Percentiles rank a stretch among this genome's conserved stretches.
Conservation (phyloP, 2,797 vertebrate species). For the Eulemur coronatus region DNA sequence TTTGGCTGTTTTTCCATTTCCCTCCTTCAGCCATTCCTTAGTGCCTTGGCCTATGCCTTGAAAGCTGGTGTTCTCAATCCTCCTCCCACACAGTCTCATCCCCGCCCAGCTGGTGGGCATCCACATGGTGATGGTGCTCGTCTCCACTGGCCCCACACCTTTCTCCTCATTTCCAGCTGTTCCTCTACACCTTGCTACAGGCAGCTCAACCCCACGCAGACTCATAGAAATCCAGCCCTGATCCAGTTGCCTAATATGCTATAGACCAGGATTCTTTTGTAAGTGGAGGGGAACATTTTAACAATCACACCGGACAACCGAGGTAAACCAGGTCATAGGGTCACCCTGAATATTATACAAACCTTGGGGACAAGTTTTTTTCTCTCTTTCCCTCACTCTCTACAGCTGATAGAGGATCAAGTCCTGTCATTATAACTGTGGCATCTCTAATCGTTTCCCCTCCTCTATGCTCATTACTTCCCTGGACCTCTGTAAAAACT, state of each 20-base stretch:
- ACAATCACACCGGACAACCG: background rate
- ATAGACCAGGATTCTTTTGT: background rate
- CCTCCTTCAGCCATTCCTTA: background rate
- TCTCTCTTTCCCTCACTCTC: background rate
- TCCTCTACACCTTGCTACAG: background rate
- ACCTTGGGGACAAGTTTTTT: background rate
- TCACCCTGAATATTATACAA: background rate
- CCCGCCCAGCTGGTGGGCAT: background rate
- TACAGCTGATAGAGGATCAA: background rate
- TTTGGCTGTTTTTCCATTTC: background rate
- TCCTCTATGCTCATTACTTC: background rate
- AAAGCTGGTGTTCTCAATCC: background rate
- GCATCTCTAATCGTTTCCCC: background rate
- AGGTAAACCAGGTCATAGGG: background rate
- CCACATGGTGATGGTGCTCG: background rate
- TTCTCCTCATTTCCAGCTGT: background rate
- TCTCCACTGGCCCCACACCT: too few species aligned
- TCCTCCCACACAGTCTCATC: background rate
- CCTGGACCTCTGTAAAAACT: background rate
- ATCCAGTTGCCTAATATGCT: background rate
- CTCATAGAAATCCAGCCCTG: background rate
- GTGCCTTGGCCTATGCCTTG: background rate
- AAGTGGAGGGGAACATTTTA: background rate
- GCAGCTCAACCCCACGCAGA: background rate
- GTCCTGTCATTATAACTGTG: background rate